Base-by-base conservation (phyloP, 2,797 vertebrate species). In the Bufotes viridis region DNA sequence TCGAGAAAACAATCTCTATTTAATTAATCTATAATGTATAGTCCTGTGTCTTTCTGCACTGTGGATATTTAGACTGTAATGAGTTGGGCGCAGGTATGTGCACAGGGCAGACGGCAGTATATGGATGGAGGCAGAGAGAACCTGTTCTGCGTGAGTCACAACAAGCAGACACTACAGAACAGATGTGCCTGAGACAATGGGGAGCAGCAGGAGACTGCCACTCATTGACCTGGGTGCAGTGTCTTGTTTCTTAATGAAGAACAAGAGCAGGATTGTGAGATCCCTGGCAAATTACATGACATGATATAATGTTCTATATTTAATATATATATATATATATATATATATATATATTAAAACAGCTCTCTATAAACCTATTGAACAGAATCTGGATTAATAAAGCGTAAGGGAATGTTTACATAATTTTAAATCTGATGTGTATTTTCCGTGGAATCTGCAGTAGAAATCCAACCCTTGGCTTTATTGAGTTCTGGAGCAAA, bases 141-240 rank as follows among this genome's bases (percentile, higher is more conserved):
- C 49, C 81, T 78, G 61, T 81, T 87, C 42, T 74, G 18, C 1
- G 2, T 58, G 85, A 87, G 12, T 72, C 42, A 87, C 67, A 57
- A 76, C 53, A 74, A 49, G n/a, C 29, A 74, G 29, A 61, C 57
- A 75, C 75, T 82, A 9, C n/a, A 82, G 74, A 82, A 42, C 80
- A 82, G 80, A 87, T 78, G 80, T 82, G 42, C 75, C 67, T 0
- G 57, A 74, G 51, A 87, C 72, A 87, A 87, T 76, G 74, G 29
- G 12, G 57, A 69, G 49, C 79, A 82, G 86, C 79, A 82, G 86
- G 69, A 76, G 55, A 49, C 80, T 49, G 70, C 18, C 34, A 17
- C 9, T 49, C 53, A n/a, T 26, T 5, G 42, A 51, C 34, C 60
- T 1, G 26, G 42, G 3, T 58, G 70, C 22, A 78, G 2, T 49